Percentiles rank a stretch among this genome's conserved stretches.
Conservation (phyloP, 2,797 vertebrate species). For the Sciaenops ocellatus region DNA sequence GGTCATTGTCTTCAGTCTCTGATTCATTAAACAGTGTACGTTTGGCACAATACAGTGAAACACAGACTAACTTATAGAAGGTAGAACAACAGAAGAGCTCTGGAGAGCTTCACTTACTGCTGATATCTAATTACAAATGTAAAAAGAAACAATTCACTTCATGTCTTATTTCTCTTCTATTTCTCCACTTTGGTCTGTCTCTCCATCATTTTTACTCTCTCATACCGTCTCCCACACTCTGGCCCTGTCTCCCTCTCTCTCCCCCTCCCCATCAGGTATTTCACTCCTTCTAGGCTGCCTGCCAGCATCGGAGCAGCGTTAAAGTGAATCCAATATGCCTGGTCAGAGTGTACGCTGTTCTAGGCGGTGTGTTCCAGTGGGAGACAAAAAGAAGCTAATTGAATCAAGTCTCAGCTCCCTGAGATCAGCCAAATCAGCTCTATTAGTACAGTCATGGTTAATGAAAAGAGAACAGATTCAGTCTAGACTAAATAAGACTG, state of each 20-base stretch:
- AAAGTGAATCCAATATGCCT: slow-evolving; percentile 71
- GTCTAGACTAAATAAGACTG: slow-evolving; percentile 10
- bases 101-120: not conserved
- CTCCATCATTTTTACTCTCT: not conserved
- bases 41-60: slow-evolving; percentile 1
- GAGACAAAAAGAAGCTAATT: slow-evolving; percentile 66
- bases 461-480: slow-evolving; percentile 16
- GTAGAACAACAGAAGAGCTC: not conserved
- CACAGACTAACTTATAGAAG: not conserved
- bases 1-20: not conserved
- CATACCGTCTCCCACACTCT: not conserved
- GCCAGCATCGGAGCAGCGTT: slow-evolving; percentile 61
- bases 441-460: slow-evolving; percentile 37
- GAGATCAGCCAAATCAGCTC: slow-evolving; percentile 59
- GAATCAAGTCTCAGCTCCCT: slow-evolving; percentile 58
- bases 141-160: not conserved
- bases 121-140: not conserved
- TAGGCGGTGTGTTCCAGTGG: slow-evolving; percentile 56
- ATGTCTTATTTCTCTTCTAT: not conserved
- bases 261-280: slow-evolving; percentile 26
- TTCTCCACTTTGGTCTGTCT: not conserved
- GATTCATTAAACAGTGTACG: not conserved
- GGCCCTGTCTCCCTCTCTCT: not conserved
- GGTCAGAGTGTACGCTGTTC: slow-evolving; percentile 54
- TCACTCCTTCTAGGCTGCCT: slow-evolving; percentile 48